These are phyloP conservation scores for Anastatus disparis DNA, from an alignment of 1,140 invertebrate genomes.

Conservation along the genomic window DNA sequence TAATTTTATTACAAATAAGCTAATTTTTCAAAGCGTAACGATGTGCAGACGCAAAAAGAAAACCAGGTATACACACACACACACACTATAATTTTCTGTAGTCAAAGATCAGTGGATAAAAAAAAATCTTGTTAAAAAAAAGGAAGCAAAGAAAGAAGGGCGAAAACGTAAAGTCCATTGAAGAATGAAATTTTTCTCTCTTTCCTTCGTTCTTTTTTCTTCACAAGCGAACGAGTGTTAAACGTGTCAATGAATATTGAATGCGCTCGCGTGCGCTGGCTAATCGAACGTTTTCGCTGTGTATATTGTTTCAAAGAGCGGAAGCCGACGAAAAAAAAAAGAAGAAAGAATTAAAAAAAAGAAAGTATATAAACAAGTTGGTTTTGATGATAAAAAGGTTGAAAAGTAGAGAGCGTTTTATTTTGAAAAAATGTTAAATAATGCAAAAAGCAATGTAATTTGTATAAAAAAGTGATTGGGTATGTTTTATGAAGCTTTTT, in stretches of 20 bases:
- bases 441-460: conserved; percentile 12
- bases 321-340: conserved; percentile 11
- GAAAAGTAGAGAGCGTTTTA: background rate
- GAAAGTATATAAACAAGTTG: background rate
- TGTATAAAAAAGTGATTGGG: too few species aligned
- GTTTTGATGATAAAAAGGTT: conserved; percentile 3
- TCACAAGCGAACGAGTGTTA: conserved; percentile 19
- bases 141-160: too few species aligned
- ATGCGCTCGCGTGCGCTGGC: background rate
- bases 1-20: too few species aligned
- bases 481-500: too few species aligned
- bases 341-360: background rate
- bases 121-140: background rate
- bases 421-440: conserved; percentile 26
- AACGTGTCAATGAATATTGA: conserved; percentile 31
- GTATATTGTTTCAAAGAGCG: conserved; percentile 17
- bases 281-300: conserved; percentile 23
- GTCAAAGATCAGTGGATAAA: conserved; percentile 9
- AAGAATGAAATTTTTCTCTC: background rate
- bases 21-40: too few species aligned
- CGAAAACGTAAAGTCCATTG: too few species aligned
- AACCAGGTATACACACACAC: too few species aligned
- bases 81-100: conserved; percentile 1
- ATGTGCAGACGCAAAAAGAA: too few species aligned
- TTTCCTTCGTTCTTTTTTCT: too few species aligned